Percentiles rank a stretch among this genome's conserved stretches.
Conservation (phyloP, 2,113 vertebrate genomes). For the Tetrax tetrax region DNA sequence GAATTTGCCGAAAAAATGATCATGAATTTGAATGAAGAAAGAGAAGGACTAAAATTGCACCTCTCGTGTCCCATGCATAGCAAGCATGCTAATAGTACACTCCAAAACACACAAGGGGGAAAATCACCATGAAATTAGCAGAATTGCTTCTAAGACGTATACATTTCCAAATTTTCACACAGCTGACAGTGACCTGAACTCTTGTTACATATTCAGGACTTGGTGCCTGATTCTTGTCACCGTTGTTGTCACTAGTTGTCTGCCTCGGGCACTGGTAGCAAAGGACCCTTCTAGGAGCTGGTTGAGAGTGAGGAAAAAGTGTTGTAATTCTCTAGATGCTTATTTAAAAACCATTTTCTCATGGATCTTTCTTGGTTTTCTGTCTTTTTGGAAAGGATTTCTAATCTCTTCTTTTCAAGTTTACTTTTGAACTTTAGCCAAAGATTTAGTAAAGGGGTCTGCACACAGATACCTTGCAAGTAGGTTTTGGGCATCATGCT, state of each 20-base stretch:
- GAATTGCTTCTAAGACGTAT: slow-evolving; percentile 55
- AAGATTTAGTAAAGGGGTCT: slow-evolving; percentile 20
- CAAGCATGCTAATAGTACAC: neutral
- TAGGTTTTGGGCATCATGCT: neutral
- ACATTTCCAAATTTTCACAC: slow-evolving; percentile 39
- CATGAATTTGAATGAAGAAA: neutral
- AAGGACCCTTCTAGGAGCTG: slow-evolving; percentile 11
- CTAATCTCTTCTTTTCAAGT: neutral
- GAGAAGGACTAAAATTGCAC: neutral
- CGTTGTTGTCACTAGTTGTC: neutral
- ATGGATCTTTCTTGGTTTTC: neutral
- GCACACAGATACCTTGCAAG: neutral
- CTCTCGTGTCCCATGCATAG: neutral
- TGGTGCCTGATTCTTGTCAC: neutral
- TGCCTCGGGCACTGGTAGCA: neutral
- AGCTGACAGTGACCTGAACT: slow-evolving; percentile 35
- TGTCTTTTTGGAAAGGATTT: neutral
- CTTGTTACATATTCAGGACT: neutral
- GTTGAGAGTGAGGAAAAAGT: neutral
- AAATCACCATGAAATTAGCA: slow-evolving; percentile 19
- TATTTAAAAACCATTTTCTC: neutral
- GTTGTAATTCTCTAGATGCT: neutral
- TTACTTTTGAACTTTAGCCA: slow-evolving; percentile 6
- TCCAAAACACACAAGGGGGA: slow-evolving; percentile 16
- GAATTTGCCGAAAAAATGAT: neutral